phyloP scores from a whole-genome alignment of 1,140 invertebrate genomes.

The Protaetia brevitarsis region DNA sequence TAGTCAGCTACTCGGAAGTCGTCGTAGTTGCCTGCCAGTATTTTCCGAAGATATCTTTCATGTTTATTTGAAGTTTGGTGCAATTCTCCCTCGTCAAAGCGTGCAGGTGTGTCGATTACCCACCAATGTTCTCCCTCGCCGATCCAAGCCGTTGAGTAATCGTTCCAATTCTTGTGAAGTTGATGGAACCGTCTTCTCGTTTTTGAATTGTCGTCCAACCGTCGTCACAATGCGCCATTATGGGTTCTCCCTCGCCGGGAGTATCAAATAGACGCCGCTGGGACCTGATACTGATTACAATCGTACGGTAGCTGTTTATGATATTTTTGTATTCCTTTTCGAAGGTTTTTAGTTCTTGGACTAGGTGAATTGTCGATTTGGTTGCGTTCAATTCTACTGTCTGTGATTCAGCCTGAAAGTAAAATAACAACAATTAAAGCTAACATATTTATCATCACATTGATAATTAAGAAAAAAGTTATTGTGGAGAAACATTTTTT shows the following conservation, averaged over 20 bases:
- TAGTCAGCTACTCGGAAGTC: constrained; percentile 68
- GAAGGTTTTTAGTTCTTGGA: constrained; percentile 66
- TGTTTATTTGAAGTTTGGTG: constrained; percentile 76
- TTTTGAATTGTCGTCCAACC: constrained; percentile 84
- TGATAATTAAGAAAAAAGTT: too few species aligned
- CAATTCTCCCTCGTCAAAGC: constrained; percentile 78
- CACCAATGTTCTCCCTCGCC: constrained; percentile 79
- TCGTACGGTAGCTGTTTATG: constrained; percentile 65
- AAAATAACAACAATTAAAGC: constrained; percentile 22
- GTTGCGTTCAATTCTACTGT: constrained; percentile 51
- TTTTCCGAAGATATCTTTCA: constrained; percentile 86
- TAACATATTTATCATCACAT: not conserved
- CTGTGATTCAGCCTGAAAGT: constrained; percentile 52
- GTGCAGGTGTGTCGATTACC: constrained; percentile 86
- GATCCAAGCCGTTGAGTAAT: constrained; percentile 90
- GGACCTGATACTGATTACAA: constrained; percentile 61
- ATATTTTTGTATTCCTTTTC: constrained; percentile 70
- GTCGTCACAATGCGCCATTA: constrained; percentile 73
- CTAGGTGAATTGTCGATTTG: constrained; percentile 48
- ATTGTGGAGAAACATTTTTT: too few species aligned
- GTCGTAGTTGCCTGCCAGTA: constrained; percentile 76
- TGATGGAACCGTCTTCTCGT: constrained; percentile 73
- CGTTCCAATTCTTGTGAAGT: constrained; percentile 86
- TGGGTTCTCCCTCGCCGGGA: constrained; percentile 62
- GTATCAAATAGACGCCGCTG: constrained; percentile 67